Base-by-base conservation (phyloP, 2,113 vertebrate genomes). In the Eclectus roratus region DNA sequence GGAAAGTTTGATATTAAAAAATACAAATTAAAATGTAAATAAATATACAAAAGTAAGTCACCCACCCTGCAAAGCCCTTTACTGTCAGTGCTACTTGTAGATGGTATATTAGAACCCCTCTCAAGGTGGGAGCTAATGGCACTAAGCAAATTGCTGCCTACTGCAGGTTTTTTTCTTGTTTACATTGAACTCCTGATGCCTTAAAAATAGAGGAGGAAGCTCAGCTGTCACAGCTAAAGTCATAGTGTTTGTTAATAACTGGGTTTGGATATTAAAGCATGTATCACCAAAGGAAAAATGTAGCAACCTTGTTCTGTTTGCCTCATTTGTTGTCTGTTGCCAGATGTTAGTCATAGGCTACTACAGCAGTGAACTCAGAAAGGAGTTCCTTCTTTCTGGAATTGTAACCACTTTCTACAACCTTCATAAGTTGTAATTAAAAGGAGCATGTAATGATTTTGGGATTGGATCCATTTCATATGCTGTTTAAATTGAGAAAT, bases 401-500 rank as follows among this genome's bases (percentile, higher is more conserved):
- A 91, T 52, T 71, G 29, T 52, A 84, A 85, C 37, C 63, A 24
- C 86, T 96, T 91, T 80, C 72, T 92, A 18, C 61, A 85, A 13
- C 81, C 80, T 88, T 85, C 72, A 10, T 95, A 93, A 93, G 86
- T 93, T 97, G 96, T 96, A 94, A 94, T 96, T 96, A 94, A 97
- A 95, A 96, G 63, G 80, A 87, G 60, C 79, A 81, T 85, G 70
- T 88, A 95, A 86, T 94, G 86, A 90, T 96, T 96, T 96, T 39
- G 56, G 94, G 89, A 93, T 83, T 80, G 82, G 91, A 93, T 96
- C 88, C 94, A 93, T 94, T 95, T 95, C 52, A 52, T 77, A 43
- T 94, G 86, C 93, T 91, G 79, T 91, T 97, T 95, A 97, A 96
- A 96, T 89, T 12, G 63, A 94, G 93, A 94, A 91, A 96, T 97